phyloP scores from a whole-genome alignment of 2,888 invertebrate species.

The Creontiades dilutus region DNA sequence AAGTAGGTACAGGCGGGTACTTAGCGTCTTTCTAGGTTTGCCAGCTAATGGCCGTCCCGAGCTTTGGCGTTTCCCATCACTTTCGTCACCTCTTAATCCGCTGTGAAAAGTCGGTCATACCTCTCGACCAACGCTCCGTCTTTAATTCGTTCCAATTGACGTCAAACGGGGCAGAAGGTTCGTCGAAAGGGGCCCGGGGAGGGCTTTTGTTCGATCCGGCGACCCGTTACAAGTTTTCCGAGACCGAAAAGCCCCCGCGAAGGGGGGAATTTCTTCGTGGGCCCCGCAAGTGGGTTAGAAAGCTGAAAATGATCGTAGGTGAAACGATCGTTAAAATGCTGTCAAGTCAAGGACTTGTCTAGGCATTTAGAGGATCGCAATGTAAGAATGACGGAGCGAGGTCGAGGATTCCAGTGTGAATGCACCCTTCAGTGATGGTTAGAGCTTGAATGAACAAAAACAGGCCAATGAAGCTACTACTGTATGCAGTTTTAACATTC shows the following conservation, averaged over 20 bases:
- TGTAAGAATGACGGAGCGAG: not conserved
- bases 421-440: not conserved
- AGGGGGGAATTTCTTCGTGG: conserved; percentile 11
- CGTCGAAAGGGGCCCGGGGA: not conserved
- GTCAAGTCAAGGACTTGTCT: conserved; percentile 7
- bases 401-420: not conserved
- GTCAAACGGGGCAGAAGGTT: not conserved
- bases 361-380: not conserved
- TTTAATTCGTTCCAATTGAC: conserved; percentile 69
- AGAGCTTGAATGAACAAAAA: no score
- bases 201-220: conserved; percentile 48
- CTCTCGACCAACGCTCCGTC: conserved; percentile 39
- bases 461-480: no score
- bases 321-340: conserved; percentile 18
- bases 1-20: not conserved
- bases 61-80: conserved; percentile 3
- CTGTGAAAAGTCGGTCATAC: conserved; percentile 58
- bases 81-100: conserved; percentile 61
- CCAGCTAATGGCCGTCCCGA: not conserved
- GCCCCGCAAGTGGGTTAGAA: conserved; percentile 26
- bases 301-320: conserved; percentile 20
- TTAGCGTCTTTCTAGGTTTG: not conserved
- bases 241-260: not conserved
- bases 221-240: conserved; percentile 45
- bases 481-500: no score